Evolutionary conservation across 2,797 vertebrate species (phyloP).

Genomic region (Hylomyscus alleni): DNA sequence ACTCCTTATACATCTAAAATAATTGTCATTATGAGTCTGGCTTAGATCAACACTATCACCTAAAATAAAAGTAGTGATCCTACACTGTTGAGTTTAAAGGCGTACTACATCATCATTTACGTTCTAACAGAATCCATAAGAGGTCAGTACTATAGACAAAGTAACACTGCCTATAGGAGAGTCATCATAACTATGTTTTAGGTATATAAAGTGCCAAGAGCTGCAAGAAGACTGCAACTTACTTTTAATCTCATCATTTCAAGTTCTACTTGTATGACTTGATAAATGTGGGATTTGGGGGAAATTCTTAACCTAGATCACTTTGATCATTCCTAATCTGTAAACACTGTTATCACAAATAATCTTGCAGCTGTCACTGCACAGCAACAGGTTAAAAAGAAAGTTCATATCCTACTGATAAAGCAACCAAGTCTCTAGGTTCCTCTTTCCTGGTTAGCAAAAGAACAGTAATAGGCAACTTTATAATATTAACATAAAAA

Average conservation of each 20-base stretch:
- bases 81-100: neutral
- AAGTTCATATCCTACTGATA: neutral
- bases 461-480: too few species aligned
- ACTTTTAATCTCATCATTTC: neutral
- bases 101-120: too few species aligned
- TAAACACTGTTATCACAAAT: neutral
- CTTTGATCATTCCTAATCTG: neutral
- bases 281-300: neutral
- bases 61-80: neutral
- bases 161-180: neutral
- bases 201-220: fast-evolving
- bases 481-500: neutral
- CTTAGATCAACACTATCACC: neutral
- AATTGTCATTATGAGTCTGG: neutral
- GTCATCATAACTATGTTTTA: neutral
- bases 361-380: neutral
- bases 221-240: neutral
- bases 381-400: neutral
- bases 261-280: neutral
- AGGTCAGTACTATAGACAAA: neutral
- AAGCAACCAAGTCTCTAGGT: neutral
- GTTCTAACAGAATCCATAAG: neutral
- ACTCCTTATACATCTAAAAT: neutral
- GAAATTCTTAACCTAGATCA: neutral
- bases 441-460: conserved; percentile 4